Evolutionary conservation across 2,888 invertebrate genomes (phyloP).

Genomic region (Agapetus fuscipes): DNA sequence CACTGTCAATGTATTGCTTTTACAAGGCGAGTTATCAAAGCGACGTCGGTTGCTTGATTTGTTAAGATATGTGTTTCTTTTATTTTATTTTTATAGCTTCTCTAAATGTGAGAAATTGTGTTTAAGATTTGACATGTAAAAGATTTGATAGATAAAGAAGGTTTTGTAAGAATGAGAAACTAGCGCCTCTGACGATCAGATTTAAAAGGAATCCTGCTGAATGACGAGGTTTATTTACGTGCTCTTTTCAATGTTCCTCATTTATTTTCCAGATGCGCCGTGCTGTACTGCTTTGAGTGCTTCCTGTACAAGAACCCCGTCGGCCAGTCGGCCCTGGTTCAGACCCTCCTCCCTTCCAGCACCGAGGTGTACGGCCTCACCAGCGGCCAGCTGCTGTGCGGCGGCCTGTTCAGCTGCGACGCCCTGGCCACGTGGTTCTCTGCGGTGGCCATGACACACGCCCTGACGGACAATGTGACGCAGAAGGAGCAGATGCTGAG

Average conservation of each 20-base stretch:
- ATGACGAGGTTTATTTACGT: too few relatives aligned
- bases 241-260: too few relatives aligned
- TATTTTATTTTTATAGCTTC: too few relatives aligned
- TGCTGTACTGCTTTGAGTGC: constrained; percentile 95
- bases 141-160: background rate
- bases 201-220: too few relatives aligned
- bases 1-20: too few relatives aligned
- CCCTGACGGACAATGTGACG: constrained; percentile 72
- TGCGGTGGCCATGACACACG: constrained; percentile 82
- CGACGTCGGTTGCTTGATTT: too few relatives aligned
- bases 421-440: constrained; percentile 93
- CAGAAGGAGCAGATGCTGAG: constrained; percentile 86
- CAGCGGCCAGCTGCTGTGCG: constrained; percentile 84
- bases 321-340: constrained; percentile 80
- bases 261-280: constrained; percentile 62
- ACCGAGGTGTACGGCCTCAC: constrained; percentile 62
- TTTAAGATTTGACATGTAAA: background rate
- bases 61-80: too few relatives aligned
- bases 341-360: constrained; percentile 83
- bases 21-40: too few relatives aligned
- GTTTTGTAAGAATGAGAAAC: too few relatives aligned
- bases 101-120: too few relatives aligned
- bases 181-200: too few relatives aligned
- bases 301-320: constrained; percentile 88
- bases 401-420: constrained; percentile 83